Percentiles rank a stretch among this genome's conserved stretches.
phyloP scores from a whole-genome alignment of 2,888 invertebrate genomes.

The Latrodectus elegans region DNA sequence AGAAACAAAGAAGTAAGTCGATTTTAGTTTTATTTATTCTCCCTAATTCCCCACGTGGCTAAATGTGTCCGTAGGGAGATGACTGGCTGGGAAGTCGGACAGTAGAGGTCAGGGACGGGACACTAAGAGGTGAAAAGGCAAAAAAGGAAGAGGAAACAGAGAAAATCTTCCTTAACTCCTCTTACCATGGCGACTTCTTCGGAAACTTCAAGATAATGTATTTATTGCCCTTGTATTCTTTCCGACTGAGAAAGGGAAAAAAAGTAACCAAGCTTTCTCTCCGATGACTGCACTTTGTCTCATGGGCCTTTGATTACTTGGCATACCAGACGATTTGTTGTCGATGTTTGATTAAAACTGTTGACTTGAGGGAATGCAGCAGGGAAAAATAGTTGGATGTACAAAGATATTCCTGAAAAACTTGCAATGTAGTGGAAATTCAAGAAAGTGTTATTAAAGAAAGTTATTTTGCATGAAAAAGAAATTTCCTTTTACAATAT shows the following conservation, averaged over 20 bases:
- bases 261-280: background rate
- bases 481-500: too few species aligned
- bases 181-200: background rate
- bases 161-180: background rate
- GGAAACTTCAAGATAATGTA: background rate
- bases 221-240: constrained; percentile 11
- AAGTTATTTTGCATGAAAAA: too few species aligned
- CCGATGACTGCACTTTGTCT: background rate
- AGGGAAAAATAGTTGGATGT: too few species aligned
- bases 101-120: constrained; percentile 1
- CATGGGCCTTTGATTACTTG: background rate
- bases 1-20: background rate
- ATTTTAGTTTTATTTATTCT: constrained; percentile 5
- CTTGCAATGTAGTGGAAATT: too few species aligned
- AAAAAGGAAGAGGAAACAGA: background rate
- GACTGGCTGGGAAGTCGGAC: background rate
- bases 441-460: too few species aligned
- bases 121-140: background rate
- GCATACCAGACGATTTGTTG: background rate
- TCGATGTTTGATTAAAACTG: constrained; percentile 5
- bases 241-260: background rate
- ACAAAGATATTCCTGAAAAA: too few species aligned
- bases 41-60: constrained; percentile 34
- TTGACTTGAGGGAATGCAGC: background rate
- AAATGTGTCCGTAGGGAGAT: constrained; percentile 28